Conservation (phyloP, 2,888 invertebrate species). For the Meloe dianella region DNA sequence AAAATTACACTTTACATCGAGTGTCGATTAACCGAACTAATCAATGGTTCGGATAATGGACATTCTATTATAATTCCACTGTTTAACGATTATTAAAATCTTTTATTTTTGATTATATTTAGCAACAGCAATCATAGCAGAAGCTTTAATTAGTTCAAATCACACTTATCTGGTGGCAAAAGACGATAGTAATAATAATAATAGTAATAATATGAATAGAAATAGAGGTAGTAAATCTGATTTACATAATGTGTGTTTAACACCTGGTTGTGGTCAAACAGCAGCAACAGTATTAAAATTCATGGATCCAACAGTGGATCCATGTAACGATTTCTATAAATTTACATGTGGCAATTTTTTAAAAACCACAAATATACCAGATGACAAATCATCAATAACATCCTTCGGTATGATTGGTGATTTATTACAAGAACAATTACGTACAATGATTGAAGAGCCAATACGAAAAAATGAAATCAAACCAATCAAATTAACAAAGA, state of each 20-base stretch:
- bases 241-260: conserved; percentile 66
- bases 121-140: conserved; percentile 48
- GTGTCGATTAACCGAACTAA: no score
- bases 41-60: no score
- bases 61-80: no score
- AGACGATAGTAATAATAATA: conserved; percentile 40
- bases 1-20: no score
- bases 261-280: conserved; percentile 81
- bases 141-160: conserved; percentile 46
- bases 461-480: conserved; percentile 67
- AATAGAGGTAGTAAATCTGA: not conserved
- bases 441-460: conserved; percentile 73
- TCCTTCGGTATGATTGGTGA: conserved; percentile 79
- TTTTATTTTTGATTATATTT: conserved; percentile 12
- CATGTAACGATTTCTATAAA: conserved; percentile 83
- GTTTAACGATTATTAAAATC: not conserved
- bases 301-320: conserved; percentile 74
- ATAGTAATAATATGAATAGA: conserved; percentile 53
- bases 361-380: conserved; percentile 75
- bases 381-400: conserved; percentile 80
- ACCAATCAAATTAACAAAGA: conserved; percentile 79
- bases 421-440: conserved; percentile 74
- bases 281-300: conserved; percentile 74
- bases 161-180: conserved; percentile 36
- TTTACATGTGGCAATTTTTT: conserved; percentile 81